Conservation (phyloP, 2,113 vertebrate species). For the Ptyas mucosa region DNA sequence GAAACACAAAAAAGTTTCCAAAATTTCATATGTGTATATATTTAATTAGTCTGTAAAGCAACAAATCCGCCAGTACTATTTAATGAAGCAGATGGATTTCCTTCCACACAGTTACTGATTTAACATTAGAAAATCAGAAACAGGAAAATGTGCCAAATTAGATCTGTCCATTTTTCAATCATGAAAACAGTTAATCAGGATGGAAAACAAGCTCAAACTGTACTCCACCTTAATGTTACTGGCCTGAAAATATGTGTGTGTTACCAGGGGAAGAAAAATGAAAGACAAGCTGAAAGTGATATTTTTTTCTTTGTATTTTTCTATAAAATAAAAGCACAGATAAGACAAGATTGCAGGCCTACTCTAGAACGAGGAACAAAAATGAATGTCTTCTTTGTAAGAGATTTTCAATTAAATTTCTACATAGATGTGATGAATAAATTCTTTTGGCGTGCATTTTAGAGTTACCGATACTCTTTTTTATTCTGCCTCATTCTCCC, state of each 20-base stretch:
- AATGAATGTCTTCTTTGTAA: not conserved
- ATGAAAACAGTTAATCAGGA: not conserved
- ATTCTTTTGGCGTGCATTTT: not conserved
- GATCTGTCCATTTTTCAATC: not conserved
- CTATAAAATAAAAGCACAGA: not conserved
- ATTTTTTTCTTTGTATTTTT: not conserved
- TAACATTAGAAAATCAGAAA: not conserved
- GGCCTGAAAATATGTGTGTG: not conserved
- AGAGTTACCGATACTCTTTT: not conserved
- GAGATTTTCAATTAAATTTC: not conserved
- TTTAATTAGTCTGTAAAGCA: not conserved
- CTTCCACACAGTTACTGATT: not conserved
- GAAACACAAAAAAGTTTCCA: not conserved
- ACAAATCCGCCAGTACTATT: not conserved
- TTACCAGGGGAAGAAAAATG: slow-evolving; percentile 2
- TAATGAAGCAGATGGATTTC: not conserved
- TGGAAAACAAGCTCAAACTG: not conserved
- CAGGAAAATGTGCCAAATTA: not conserved
- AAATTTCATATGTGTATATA: not conserved
- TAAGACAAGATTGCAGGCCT: not conserved
- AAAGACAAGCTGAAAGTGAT: not conserved
- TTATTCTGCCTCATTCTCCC: not conserved
- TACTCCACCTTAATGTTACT: not conserved
- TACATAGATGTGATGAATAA: not conserved
- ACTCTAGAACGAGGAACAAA: not conserved